Conservation (phyloP, 2,113 vertebrate genomes). For the Lagopus muta region DNA sequence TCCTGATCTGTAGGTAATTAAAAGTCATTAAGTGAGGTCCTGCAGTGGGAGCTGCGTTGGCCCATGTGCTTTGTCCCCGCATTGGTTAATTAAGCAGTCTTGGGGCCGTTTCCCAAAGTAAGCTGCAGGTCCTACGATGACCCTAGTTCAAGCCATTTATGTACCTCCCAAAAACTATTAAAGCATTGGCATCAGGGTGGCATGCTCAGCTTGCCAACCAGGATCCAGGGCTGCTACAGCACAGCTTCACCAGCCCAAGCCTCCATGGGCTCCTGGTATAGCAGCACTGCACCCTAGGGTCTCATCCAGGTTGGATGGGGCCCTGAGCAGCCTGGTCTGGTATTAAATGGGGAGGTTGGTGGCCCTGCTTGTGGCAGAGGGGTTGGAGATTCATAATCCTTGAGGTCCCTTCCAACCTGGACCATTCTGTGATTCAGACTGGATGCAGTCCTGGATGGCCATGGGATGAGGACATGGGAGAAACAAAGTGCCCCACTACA, state of each 20-base stretch:
- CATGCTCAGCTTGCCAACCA: not conserved
- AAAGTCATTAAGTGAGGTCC: not conserved
- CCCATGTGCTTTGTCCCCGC: not conserved
- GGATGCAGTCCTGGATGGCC: not conserved
- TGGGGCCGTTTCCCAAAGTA: not conserved
- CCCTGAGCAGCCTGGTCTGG: too few species aligned
- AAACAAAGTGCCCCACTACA: not conserved
- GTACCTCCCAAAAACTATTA: too few species aligned
- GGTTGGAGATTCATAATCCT: too few species aligned
- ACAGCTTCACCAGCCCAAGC: not conserved
- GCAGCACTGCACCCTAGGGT: not conserved
- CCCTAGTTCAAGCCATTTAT: not conserved
- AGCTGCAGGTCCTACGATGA: not conserved
- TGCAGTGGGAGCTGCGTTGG: accelerated
- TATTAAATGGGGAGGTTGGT: too few species aligned
- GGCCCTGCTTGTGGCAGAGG: too few species aligned
- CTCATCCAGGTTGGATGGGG: not conserved
- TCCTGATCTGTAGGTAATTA: not conserved
- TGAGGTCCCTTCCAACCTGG: too few species aligned
- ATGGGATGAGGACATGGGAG: not conserved
- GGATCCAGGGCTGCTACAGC: not conserved
- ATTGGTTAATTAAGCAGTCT: not conserved
- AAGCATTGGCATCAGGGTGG: not conserved
- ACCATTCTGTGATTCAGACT: not conserved
- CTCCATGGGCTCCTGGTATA: not conserved